Percentiles rank a stretch among this genome's conserved stretches.
These are phyloP conservation scores for Drosophila flavopinicola DNA, from an alignment of 2,888 invertebrate species.

Conservation along the genomic window DNA sequence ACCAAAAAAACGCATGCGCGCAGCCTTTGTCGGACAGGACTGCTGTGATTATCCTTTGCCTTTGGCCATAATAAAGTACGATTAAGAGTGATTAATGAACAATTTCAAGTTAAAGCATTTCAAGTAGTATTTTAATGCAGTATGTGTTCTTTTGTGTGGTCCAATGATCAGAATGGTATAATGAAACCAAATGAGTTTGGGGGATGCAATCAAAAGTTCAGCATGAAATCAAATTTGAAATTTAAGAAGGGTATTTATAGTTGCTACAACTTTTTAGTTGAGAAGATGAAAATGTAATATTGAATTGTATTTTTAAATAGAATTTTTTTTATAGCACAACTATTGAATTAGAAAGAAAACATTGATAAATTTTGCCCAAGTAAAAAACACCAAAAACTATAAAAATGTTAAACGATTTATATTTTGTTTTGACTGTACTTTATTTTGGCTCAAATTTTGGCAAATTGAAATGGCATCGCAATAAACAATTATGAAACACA, in stretches of 20 bases:
- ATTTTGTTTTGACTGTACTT: conserved; percentile 40
- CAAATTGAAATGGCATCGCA: conserved; percentile 64
- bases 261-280: too few relatives aligned
- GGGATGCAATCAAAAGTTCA: conserved; percentile 32
- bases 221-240: too few relatives aligned
- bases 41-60: conserved; percentile 81
- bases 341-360: not conserved
- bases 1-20: conserved; percentile 86
- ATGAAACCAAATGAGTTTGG: not conserved
- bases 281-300: too few relatives aligned
- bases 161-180: conserved; percentile 11
- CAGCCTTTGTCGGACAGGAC: conserved; percentile 87
- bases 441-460: conserved; percentile 64
- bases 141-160: not conserved
- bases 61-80: conserved; percentile 70
- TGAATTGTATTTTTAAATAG: too few relatives aligned
- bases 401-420: conserved; percentile 41
- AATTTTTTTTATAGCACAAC: not conserved
- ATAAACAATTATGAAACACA: conserved; percentile 73
- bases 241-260: not conserved
- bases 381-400: conserved; percentile 36
- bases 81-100: conserved; percentile 10
- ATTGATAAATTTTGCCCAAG: conserved; percentile 30
- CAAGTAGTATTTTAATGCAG: not conserved
- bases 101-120: conserved; percentile 4